These are phyloP conservation scores for Cryptoblepharus egeriae DNA, from an alignment of 2,797 vertebrate species.

Conservation along the genomic window DNA sequence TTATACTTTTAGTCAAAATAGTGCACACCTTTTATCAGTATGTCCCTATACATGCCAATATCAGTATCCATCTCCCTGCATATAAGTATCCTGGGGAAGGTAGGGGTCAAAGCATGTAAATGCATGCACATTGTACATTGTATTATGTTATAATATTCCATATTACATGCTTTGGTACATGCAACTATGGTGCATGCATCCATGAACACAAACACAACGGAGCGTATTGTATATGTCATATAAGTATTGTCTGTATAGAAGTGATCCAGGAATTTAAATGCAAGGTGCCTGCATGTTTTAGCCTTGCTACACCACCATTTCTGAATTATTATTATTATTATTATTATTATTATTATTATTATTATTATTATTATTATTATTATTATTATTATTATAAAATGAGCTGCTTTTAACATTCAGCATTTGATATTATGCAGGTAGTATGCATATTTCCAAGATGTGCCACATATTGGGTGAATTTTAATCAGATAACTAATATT, in stretches of 20 bases:
- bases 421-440: slow-evolving; percentile 34
- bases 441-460: slow-evolving; percentile 40
- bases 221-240: slow-evolving; percentile 31
- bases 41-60: not conserved
- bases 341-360: slow-evolving; percentile 28
- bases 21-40: slow-evolving; percentile 1
- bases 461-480: slow-evolving; percentile 52
- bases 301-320: slow-evolving; percentile 50
- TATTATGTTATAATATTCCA: not conserved
- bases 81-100: not conserved
- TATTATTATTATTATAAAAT: slow-evolving; percentile 39
- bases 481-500: slow-evolving; percentile 50
- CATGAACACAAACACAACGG: slow-evolving; percentile 36
- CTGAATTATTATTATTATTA: slow-evolving; percentile 35
- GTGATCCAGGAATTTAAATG: slow-evolving; percentile 15
- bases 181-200: not conserved
- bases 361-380: slow-evolving; percentile 23
- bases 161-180: not conserved
- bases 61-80: not conserved
- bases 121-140: no score
- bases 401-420: slow-evolving; percentile 49
- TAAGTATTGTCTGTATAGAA: not conserved
- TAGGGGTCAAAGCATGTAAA: not conserved
- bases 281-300: slow-evolving; percentile 20
- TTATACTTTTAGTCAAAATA: slow-evolving; percentile 32